Percentiles rank a stretch among this genome's conserved stretches.
These are phyloP conservation scores for Diglossa cyanea DNA, from an alignment of 2,797 vertebrate genomes.

Conservation along the genomic window DNA sequence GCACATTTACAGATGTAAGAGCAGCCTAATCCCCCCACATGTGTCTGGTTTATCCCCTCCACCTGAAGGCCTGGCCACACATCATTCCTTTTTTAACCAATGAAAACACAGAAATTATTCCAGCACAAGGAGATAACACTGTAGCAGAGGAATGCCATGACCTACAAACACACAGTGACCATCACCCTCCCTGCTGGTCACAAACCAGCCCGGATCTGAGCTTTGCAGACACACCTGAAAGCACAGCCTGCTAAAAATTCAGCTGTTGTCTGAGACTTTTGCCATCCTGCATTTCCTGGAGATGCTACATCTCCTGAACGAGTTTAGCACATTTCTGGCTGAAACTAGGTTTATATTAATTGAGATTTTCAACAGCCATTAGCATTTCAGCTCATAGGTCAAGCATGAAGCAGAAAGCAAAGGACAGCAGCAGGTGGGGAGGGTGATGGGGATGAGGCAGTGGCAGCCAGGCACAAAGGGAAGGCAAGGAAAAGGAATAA, in stretches of 20 bases:
- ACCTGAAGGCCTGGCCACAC: background rate
- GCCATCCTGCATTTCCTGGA: background rate
- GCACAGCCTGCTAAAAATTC: background rate
- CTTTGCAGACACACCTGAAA: background rate
- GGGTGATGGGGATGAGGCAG: background rate
- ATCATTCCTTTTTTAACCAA: background rate
- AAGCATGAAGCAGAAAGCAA: background rate
- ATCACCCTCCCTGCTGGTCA: background rate
- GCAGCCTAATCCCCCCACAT: fast-evolving
- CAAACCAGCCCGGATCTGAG: background rate
- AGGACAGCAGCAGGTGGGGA: background rate
- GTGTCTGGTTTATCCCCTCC: background rate
- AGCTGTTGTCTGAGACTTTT: background rate
- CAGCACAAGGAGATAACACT: fast-evolving
- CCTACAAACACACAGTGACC: background rate
- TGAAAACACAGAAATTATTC: background rate
- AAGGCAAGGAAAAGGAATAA: background rate
- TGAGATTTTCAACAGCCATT: background rate
- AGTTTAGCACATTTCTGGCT: background rate
- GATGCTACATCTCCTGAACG: background rate
- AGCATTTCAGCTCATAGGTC: conserved; percentile 4
- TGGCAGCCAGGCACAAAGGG: background rate
- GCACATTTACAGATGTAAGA: background rate
- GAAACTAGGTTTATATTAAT: background rate
- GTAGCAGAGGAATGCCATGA: background rate